Conservation (phyloP, 2,888 invertebrate species). For the Archips crataeganus region DNA sequence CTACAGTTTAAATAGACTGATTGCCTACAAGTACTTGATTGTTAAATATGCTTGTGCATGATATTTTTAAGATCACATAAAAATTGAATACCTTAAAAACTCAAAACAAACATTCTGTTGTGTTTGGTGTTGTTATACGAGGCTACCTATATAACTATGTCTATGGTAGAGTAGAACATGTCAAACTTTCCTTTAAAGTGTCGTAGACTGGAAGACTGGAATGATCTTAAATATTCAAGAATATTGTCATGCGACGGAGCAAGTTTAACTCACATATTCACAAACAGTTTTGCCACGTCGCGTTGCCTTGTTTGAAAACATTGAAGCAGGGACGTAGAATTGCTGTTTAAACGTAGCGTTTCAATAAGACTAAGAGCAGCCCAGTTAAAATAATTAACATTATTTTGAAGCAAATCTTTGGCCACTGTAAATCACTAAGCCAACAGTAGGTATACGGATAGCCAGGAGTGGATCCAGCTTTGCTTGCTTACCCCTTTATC, state of each 20-base stretch:
- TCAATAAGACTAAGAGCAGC: not conserved
- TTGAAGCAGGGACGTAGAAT: not conserved
- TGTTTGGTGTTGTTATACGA: not conserved
- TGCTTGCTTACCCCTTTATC: conserved; percentile 65
- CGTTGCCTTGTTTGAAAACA: not conserved
- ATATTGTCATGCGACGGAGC: not conserved
- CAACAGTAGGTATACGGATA: conserved; percentile 43
- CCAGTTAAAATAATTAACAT: not conserved
- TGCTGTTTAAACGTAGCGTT: not conserved
- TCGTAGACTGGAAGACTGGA: not conserved
- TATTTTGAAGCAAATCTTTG: not conserved
- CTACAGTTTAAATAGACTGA: not conserved
- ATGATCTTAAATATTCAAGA: conserved; percentile 7
- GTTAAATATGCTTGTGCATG: not conserved
- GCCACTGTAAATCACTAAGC: conserved; percentile 12
- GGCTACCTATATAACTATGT: not conserved
- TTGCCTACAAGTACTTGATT: not conserved
- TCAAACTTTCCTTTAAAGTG: conserved; percentile 7
- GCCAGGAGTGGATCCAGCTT: conserved; percentile 44
- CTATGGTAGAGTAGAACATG: not conserved
- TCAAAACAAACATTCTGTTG: not conserved
- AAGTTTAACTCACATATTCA: conserved; percentile 9
- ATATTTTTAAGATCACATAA: too few species aligned
- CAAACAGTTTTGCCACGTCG: not conserved
- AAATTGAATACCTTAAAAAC: not conserved